phyloP scores from a whole-genome alignment of 2,888 invertebrate genomes.

The Tipula lateralis region DNA sequence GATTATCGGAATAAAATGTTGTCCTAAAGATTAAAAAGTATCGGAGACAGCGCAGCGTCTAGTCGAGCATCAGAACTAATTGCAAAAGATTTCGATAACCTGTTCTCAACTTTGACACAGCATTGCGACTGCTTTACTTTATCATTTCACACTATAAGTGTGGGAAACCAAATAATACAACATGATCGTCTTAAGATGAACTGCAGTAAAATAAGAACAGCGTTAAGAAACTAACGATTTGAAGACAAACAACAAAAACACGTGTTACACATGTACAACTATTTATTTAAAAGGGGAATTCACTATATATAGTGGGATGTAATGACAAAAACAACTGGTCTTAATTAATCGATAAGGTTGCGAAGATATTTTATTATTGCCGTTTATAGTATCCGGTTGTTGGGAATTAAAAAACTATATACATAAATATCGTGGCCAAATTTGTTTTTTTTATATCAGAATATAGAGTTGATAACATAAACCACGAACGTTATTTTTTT shows the following conservation, averaged over 20 bases:
- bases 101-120: no score
- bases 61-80: no score
- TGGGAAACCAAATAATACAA: background rate
- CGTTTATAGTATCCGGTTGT: background rate
- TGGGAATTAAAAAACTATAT: background rate
- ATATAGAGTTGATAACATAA: background rate
- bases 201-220: background rate
- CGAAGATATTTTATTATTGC: background rate
- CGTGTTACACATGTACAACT: constrained; percentile 14
- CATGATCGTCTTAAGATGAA: background rate
- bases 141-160: background rate
- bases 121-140: no score
- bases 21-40: no score
- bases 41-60: no score
- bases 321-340: background rate
- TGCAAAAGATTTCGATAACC: no score
- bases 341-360: background rate
- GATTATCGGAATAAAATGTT: no score
- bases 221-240: constrained; percentile 26
- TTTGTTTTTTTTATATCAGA: background rate
- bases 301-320: background rate
- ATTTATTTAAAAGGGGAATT: background rate
- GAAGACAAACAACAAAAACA: background rate
- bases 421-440: background rate
- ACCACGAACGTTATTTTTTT: background rate